phyloP scores from a whole-genome alignment of 2,113 vertebrate species.

The Takifugu bimaculatus region DNA sequence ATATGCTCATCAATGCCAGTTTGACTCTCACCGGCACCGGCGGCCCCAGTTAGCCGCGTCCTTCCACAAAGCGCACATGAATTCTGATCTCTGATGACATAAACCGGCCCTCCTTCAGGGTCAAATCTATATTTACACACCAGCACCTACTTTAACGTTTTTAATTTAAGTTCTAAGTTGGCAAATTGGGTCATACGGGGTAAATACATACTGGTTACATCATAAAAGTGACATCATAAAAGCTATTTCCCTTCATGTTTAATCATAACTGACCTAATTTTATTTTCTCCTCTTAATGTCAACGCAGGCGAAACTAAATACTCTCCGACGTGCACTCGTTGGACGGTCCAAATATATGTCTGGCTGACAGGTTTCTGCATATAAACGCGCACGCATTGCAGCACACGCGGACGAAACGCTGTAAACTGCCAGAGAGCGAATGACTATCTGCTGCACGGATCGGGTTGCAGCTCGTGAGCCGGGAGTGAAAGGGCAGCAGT shows the following conservation, averaged over 20 bases:
- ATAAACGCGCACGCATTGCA: background rate
- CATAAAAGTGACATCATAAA: no score
- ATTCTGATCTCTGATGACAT: background rate
- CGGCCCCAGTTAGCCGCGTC: background rate
- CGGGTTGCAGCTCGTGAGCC: slow-evolving; percentile 58
- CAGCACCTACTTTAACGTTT: background rate
- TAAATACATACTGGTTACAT: no score
- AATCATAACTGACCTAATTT: no score
- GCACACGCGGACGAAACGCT: slow-evolving; percentile 26
- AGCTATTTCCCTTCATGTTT: no score
- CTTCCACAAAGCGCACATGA: slow-evolving; percentile 5
- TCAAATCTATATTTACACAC: background rate
- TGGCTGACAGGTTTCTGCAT: background rate
- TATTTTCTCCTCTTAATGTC: no score
- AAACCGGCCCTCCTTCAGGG: background rate
- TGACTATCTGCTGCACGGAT: slow-evolving; percentile 43
- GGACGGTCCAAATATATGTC: background rate
- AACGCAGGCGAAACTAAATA: background rate
- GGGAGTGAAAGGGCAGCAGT: slow-evolving; percentile 63
- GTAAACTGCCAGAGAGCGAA: slow-evolving; percentile 47
- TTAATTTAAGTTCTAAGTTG: background rate
- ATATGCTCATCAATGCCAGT: slow-evolving; percentile 49
- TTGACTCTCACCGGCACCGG: slow-evolving; percentile 28
- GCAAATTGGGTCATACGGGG: background rate
- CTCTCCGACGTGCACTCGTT: background rate